Conservation (phyloP, 2,888 invertebrate species). For the Hirudinaria manillensis region DNA sequence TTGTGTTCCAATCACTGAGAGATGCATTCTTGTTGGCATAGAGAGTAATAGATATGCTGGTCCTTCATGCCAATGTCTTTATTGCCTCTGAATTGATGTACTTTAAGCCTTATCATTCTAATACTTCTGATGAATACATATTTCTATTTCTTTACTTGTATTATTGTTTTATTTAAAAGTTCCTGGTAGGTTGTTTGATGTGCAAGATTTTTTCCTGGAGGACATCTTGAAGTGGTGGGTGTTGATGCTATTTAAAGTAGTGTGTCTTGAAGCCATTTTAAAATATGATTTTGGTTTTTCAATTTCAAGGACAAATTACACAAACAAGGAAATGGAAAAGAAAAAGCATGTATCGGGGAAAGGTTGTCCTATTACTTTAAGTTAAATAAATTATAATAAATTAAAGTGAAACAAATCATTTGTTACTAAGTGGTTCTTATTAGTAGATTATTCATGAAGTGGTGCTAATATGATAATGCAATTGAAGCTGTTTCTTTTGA, state of each 20-base stretch:
- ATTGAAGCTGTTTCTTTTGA: too few species aligned
- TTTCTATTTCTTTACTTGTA: background rate
- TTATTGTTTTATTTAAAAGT: constrained; percentile 55
- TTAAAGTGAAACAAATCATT: background rate
- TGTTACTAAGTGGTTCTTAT: background rate
- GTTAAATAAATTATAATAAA: background rate
- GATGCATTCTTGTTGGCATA: too few species aligned
- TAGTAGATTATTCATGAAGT: too few species aligned
- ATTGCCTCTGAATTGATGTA: background rate
- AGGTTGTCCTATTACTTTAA: constrained; percentile 39
- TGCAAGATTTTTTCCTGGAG: constrained; percentile 72
- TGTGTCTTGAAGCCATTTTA: background rate
- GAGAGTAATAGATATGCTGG: too few species aligned
- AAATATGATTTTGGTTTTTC: background rate
- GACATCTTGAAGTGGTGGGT: constrained; percentile 64
- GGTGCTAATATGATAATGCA: too few species aligned
- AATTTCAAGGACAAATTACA: constrained; percentile 51
- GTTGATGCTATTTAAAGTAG: background rate
- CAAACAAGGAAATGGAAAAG: constrained; percentile 52
- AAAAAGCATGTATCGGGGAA: constrained; percentile 45
- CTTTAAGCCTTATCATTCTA: background rate
- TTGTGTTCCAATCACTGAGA: too few species aligned
- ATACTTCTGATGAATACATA: background rate
- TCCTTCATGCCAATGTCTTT: background rate
- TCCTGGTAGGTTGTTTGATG: constrained; percentile 70